phyloP scores from a whole-genome alignment of 2,797 vertebrate genomes.

The Rallus crepitans region DNA sequence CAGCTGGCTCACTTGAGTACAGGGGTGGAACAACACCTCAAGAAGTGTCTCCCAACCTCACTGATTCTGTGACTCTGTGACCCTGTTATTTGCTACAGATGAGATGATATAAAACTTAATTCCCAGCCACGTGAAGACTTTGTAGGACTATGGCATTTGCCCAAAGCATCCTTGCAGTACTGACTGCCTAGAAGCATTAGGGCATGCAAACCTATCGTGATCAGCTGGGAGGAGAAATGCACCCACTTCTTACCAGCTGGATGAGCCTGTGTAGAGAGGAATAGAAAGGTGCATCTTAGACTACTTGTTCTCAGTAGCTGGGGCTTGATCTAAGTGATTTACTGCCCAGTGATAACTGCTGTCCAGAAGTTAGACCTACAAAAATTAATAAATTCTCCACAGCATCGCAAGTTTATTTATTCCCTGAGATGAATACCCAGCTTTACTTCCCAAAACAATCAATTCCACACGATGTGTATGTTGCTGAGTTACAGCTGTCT shows the following conservation, averaged over 20 bases:
- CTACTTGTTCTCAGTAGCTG: background rate
- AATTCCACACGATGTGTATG: background rate
- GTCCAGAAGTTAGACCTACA: background rate
- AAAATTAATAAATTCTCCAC: background rate
- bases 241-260: background rate
- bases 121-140: background rate
- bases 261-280: background rate
- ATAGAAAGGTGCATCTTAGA: background rate
- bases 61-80: background rate
- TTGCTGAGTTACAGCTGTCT: conserved; percentile 9
- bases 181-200: background rate
- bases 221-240: background rate
- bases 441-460: background rate
- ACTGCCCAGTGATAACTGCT: background rate
- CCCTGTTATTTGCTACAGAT: background rate
- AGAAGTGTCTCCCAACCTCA: background rate
- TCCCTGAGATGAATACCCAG: background rate
- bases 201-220: background rate
- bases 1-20: background rate
- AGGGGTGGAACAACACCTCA: background rate
- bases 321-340: background rate
- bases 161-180: background rate
- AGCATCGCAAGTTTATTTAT: background rate
- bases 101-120: background rate
- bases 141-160: background rate